Conservation (phyloP, 2,797 vertebrate genomes). For the Parauchenoglanis ngamensis region DNA sequence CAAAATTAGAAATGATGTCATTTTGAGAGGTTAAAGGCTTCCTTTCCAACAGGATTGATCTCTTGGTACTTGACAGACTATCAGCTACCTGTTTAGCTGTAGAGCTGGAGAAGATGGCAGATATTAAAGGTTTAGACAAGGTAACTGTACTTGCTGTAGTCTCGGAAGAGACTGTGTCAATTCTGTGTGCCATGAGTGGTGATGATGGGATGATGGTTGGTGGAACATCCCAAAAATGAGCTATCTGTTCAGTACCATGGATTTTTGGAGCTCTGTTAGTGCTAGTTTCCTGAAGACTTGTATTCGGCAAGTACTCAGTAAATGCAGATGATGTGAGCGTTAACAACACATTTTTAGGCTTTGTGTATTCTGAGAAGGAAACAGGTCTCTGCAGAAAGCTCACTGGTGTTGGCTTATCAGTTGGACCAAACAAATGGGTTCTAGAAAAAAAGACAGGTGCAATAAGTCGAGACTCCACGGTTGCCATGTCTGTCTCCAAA, state of each 20-base stretch:
- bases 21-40: background rate
- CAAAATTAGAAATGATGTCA: background rate
- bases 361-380: background rate
- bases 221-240: background rate
- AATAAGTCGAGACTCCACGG: background rate
- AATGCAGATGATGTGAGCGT: background rate
- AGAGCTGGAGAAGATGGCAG: background rate
- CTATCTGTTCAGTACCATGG: background rate
- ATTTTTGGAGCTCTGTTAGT: background rate
- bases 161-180: background rate
- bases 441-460: background rate
- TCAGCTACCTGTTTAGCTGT: background rate
- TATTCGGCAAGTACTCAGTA: background rate
- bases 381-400: background rate
- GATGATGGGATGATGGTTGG: background rate
- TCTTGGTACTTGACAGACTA: background rate
- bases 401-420: background rate
- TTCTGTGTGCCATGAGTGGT: background rate
- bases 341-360: background rate
- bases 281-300: background rate
- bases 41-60: background rate
- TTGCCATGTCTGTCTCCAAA: conserved; percentile 8
- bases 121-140: background rate
- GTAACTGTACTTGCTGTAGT: background rate
- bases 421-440: background rate